These are phyloP conservation scores for Agelastica alni DNA, from an alignment of 2,888 invertebrate genomes.

Conservation along the genomic window DNA sequence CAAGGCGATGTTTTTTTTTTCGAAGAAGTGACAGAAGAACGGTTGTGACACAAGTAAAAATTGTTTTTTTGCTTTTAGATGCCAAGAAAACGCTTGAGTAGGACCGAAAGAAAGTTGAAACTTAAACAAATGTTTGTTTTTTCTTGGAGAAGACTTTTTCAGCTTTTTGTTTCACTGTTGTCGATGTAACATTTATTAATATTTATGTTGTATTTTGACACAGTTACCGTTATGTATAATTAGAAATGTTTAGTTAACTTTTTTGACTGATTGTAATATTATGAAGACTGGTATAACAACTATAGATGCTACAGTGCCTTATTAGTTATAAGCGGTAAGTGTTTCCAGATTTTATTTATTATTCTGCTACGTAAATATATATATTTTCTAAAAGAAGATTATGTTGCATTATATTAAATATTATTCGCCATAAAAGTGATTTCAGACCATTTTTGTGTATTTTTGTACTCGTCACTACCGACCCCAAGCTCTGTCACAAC, in stretches of 20 bases:
- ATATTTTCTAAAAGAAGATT: not conserved
- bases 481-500: not conserved
- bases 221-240: not conserved
- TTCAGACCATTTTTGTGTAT: not conserved
- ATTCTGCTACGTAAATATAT: not conserved
- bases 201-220: not conserved
- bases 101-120: too few relatives aligned
- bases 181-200: not conserved
- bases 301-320: not conserved
- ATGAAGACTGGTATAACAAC: not conserved
- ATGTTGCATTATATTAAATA: not conserved
- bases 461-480: not conserved
- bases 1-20: too few relatives aligned
- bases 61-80: too few relatives aligned
- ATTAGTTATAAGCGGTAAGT: not conserved
- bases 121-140: not conserved
- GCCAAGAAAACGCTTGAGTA: too few relatives aligned
- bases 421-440: not conserved
- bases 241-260: not conserved
- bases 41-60: too few relatives aligned
- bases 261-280: not conserved
- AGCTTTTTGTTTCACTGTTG: not conserved
- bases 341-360: not conserved
- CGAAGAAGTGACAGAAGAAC: too few relatives aligned
- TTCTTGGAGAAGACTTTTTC: not conserved